Percentiles rank a stretch among this genome's conserved stretches.
These are phyloP conservation scores for Hylyphantes graminicola DNA, from an alignment of 1,140 invertebrate genomes.

Conservation along the genomic window DNA sequence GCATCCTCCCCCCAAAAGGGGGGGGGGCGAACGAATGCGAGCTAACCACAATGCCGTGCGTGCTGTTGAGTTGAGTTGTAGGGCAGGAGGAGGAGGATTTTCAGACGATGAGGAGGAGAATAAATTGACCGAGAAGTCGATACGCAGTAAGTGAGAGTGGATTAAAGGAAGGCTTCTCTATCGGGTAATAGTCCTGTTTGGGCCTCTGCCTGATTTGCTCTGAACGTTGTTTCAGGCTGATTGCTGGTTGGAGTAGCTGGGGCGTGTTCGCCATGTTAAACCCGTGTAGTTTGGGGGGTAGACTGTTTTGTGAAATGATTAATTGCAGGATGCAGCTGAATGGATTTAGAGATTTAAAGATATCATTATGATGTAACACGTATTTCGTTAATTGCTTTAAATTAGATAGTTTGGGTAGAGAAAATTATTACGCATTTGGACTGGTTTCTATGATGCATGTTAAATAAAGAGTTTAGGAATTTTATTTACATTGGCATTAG, in stretches of 20 bases:
- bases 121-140: slow-evolving; percentile 54
- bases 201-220: too few relatives aligned
- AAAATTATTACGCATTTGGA: too few relatives aligned
- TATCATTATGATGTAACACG: too few relatives aligned
- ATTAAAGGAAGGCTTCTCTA: slow-evolving; percentile 33
- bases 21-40: neutral
- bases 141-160: slow-evolving; percentile 29
- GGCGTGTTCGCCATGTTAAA: neutral
- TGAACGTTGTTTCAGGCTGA: too few relatives aligned
- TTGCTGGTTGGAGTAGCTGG: neutral
- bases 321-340: too few relatives aligned
- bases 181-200: neutral
- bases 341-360: too few relatives aligned
- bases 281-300: neutral
- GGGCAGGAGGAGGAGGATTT: slow-evolving; percentile 13
- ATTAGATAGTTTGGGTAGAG: too few relatives aligned
- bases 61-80: slow-evolving; percentile 9
- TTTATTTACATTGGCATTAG: too few relatives aligned
- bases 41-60: slow-evolving; percentile 24
- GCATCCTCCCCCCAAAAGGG: neutral
- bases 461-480: too few relatives aligned
- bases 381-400: too few relatives aligned
- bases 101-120: slow-evolving; percentile 12
- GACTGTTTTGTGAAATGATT: too few relatives aligned
- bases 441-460: too few relatives aligned